Evolutionary conservation across 2,113 vertebrate species (phyloP), one percentile per base, ranked within the genome.

Genomic region (Isichthys henryi): DNA sequence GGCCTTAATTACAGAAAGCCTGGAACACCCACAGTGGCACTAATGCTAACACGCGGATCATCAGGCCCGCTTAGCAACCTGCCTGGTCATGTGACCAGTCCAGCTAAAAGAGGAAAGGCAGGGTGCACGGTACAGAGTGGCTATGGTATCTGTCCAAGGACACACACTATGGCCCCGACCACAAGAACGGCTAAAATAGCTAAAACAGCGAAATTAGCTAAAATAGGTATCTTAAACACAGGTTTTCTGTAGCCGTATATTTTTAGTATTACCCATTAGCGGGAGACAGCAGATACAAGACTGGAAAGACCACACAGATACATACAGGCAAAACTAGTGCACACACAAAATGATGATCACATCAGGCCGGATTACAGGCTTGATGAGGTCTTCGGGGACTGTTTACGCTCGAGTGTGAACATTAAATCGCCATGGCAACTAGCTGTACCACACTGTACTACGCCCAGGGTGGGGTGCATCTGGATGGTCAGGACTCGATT

Each of bases 271-370:
- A 39, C 13, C 31, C 19, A 48, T 84, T 46, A 84, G 35, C 23
- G 45, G 82, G 82, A 46, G 82, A 84, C 45, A 46, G 82, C 43
- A 84, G 88, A 92, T 92, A 93, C 93, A 93, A 91, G 91, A 92
- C 93, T 92, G 92, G 92, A 93, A 90, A 89, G 94, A 94, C 86
- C 95, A 94, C 94, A 94, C 94, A 93, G 91, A 86, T 5, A 45
- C 82, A 84, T 17, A 89, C 52, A 35, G 11, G 39, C 77, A 45
- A 27, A 83, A 49, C 80, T 74, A 45, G 80, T 46, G 31, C 89
- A 88, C n/a, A 35, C 66, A 90, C 21, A 70, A 87, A 50, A 86
- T 23, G 48, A 88, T 46, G 82, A 48, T 84, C 39, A 53, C 83
- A 87, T 84, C 82, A 84, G 43, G 15, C 39, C 3, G 45, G 82